These are phyloP conservation scores for Sarcophaga caerulescens DNA, from an alignment of 2,888 invertebrate genomes.

Conservation along the genomic window DNA sequence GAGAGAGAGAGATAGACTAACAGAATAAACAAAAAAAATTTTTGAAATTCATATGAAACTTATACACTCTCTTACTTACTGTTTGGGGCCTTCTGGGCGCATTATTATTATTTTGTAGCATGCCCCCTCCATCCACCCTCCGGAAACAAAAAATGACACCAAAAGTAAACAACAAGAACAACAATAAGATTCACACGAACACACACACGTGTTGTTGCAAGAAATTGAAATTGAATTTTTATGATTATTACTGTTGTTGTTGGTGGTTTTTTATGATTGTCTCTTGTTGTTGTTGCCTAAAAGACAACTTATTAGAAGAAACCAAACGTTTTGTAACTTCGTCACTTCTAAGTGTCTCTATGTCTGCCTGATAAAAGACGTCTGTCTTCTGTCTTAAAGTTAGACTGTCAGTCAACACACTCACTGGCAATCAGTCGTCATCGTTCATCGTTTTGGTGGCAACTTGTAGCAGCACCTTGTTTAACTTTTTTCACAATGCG, in stretches of 20 bases:
- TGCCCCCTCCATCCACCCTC: not conserved
- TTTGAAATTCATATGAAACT: slow-evolving; percentile 11
- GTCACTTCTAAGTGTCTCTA: not conserved
- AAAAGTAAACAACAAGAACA: not conserved
- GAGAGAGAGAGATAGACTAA: not conserved
- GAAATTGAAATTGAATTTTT: not conserved
- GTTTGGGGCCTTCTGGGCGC: not conserved
- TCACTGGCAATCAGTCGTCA: too few relatives aligned
- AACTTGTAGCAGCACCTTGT: not conserved
- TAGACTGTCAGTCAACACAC: not conserved
- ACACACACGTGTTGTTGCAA: not conserved
- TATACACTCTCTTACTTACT: not conserved
- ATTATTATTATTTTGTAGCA: not conserved
- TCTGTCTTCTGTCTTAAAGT: not conserved
- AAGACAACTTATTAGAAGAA: slow-evolving; percentile 7
- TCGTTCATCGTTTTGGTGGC: not conserved
- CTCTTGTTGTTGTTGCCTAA: not conserved
- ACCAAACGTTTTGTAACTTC: not conserved
- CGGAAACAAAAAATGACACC: not conserved
- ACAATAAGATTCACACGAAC: not conserved
- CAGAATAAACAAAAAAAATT: not conserved
- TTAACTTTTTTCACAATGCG: not conserved
- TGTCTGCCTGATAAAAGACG: not conserved
- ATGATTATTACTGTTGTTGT: not conserved
- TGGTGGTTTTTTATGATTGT: too few relatives aligned